Conservation (phyloP, 2,113 vertebrate species). For the Xiphophorus couchianus region DNA sequence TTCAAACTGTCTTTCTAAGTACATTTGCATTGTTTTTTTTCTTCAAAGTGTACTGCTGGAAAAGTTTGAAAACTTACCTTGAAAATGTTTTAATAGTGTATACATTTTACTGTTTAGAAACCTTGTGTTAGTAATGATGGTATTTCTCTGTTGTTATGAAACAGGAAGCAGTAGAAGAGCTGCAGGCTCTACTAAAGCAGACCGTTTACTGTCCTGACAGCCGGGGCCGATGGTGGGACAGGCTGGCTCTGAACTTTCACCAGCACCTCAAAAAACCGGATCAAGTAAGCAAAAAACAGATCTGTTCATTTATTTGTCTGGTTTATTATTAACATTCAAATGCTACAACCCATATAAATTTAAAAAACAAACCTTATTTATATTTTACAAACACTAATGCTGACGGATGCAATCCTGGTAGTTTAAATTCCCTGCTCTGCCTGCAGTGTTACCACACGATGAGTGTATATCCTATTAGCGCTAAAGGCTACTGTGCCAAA, state of each 20-base stretch:
- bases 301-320: background rate
- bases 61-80: no score
- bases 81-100: no score
- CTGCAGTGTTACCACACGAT: no score
- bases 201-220: slow-evolving; percentile 88
- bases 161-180: slow-evolving; percentile 88
- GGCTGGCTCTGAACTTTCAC: slow-evolving; percentile 92
- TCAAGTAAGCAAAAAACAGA: slow-evolving; percentile 73
- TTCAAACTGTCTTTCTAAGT: no score
- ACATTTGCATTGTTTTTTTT: no score
- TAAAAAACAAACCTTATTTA: background rate
- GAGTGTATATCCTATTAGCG: background rate
- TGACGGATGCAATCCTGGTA: background rate
- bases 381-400: no score
- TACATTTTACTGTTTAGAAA: no score
- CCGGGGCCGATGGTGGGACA: slow-evolving; percentile 96
- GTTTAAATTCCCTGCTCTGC: background rate
- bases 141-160: background rate
- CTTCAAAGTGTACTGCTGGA: no score
- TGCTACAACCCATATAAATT: background rate
- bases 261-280: slow-evolving; percentile 89
- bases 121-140: background rate
- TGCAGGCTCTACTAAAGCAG: slow-evolving; percentile 86
- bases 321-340: background rate
- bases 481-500: background rate